phyloP scores from a whole-genome alignment of 2,797 vertebrate species.

The Notolabrus celidotus region DNA sequence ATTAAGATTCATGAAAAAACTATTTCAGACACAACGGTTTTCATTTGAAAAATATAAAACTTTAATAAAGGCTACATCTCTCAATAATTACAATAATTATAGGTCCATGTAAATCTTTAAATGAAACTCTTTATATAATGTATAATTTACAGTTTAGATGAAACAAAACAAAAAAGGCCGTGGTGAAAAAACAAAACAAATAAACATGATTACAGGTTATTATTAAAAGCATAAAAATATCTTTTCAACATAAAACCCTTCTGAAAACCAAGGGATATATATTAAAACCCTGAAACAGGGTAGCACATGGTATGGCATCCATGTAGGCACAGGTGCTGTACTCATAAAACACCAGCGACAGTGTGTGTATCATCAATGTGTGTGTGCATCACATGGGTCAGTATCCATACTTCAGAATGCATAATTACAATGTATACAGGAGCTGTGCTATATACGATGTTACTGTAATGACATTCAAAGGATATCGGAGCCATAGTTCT shows the following conservation, averaged over 20 bases:
- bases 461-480: conserved; percentile 78
- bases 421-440: conserved; percentile 92
- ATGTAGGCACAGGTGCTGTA: conserved; percentile 98
- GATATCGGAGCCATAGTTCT: conserved; percentile 68
- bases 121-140: conserved; percentile 99
- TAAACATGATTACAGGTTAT: conserved; percentile 93
- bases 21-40: conserved; percentile 31
- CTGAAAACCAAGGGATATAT: conserved; percentile 96
- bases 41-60: conserved; percentile 99
- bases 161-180: conserved; percentile 80
- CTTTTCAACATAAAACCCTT: conserved; percentile 98
- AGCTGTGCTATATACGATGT: conserved; percentile 73
- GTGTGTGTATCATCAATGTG: conserved; percentile 40
- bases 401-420: conserved; percentile 81
- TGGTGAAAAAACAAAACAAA: conserved; percentile 76
- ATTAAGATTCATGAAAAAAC: conserved; percentile 20
- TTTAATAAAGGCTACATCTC: conserved; percentile 99
- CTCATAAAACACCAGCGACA: conserved; percentile 89
- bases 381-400: conserved; percentile 67
- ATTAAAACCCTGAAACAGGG: conserved; percentile 96
- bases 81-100: conserved; percentile 99
- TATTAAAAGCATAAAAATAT: conserved; percentile 98
- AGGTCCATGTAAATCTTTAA: conserved; percentile 98
- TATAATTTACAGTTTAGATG: conserved; percentile 99
- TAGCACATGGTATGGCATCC: conserved; percentile 91